Evolutionary conservation across 2,797 vertebrate genomes (phyloP), one percentile per base, ranked within the genome.

Genomic region (Acrocephalus scirpaceus): DNA sequence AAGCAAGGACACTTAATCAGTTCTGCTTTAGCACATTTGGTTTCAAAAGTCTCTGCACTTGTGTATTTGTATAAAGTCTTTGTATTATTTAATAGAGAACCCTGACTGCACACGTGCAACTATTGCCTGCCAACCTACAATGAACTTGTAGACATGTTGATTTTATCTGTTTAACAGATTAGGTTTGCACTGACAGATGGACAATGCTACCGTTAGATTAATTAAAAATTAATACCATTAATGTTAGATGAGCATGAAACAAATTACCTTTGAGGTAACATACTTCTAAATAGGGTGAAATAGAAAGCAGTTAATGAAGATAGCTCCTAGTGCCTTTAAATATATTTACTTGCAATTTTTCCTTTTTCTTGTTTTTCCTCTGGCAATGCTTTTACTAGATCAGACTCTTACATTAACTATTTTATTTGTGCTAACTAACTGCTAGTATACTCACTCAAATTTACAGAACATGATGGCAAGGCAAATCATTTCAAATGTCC

Each of bases 221-320:
- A 97, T 95, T 96, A 96, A 91, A 97, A 97, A 96, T 91, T 86
- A 97, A 97, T 90, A 90, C 70, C 88, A 93, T 97, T 96, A 97
- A 96, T 93, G 93, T 70, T 95, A 83, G 79, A 91, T 94, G 84
- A 80, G 77, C 79, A 95, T 79, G 88, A 96, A 94, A 96, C 94
- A 84, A 96, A 95, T 96, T 94, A 97, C 65, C 89, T 97, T 71
- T 90, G 72, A 95, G 95, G 92, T 65, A 96, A 91, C 40, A 77
- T 69, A 85, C 71, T 94, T 93, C 58, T 64, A 92, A 94, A 94
- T 11, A 83, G 64, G 32, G 16, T 23, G 25, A 7, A 85, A 92
- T 80, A 57, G 50, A 84, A 95, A 86, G 56, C 40, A 91, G 50
- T 30, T 72, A 64, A 65, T 48, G 29, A 76, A 45, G 32, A 53